These are phyloP conservation scores for Mythimna albipuncta DNA, from an alignment of 2,888 invertebrate species.

Conservation along the genomic window DNA sequence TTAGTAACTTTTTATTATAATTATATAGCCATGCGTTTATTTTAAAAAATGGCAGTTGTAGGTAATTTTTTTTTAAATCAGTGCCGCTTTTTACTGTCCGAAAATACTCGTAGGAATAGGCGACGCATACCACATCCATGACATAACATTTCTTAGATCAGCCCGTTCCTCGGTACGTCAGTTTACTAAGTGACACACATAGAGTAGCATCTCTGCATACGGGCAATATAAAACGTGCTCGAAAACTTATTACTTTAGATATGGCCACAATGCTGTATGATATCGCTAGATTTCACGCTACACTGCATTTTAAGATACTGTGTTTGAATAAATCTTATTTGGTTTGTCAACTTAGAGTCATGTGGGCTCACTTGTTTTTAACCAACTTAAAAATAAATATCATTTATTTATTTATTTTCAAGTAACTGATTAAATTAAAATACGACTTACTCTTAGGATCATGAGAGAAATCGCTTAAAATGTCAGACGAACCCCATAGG, in stretches of 20 bases:
- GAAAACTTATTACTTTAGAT: constrained; percentile 79
- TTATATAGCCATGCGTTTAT: neutral
- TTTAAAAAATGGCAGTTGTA: neutral
- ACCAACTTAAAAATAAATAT: no score
- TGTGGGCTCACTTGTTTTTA: neutral
- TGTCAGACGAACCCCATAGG: no score
- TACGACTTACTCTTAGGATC: no score
- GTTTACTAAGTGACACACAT: constrained; percentile 87
- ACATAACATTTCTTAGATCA: constrained; percentile 20
- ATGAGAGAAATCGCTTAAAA: no score
- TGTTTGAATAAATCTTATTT: constrained; percentile 27
- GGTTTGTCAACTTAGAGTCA: neutral
- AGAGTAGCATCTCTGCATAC: constrained; percentile 84
- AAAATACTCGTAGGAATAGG: no score
- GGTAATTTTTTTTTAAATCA: neutral
- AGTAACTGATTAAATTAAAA: no score
- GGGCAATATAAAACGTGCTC: constrained; percentile 89
- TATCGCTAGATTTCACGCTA: constrained; percentile 60
- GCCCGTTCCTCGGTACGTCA: constrained; percentile 59
- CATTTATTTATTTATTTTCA: no score
- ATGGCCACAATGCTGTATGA: constrained; percentile 67
- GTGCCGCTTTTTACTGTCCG: neutral
- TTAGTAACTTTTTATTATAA: neutral
- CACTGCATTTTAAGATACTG: constrained; percentile 27
- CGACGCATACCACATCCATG: constrained; percentile 42